These are phyloP conservation scores for Mugil cephalus DNA, from an alignment of 2,113 vertebrate species.

Conservation along the genomic window DNA sequence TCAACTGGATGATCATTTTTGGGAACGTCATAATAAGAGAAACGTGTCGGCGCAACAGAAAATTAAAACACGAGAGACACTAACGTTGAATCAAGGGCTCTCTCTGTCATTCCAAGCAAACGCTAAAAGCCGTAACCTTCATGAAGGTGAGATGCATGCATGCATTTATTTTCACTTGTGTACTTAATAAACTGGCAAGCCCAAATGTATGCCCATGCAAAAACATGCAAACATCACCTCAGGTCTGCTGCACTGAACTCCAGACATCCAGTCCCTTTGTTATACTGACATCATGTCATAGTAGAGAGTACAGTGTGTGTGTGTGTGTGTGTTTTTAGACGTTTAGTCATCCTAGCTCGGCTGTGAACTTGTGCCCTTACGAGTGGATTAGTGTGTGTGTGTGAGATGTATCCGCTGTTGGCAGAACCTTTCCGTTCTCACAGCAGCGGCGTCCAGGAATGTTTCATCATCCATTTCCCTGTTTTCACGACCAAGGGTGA, in stretches of 20 bases:
- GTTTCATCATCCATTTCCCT: slow-evolving; percentile 55
- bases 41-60: too few relatives aligned
- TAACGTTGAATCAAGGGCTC: too few relatives aligned
- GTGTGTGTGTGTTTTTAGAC: slow-evolving; percentile 24
- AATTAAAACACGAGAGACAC: too few relatives aligned
- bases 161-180: too few relatives aligned
- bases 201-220: background rate
- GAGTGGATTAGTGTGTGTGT: slow-evolving; percentile 15
- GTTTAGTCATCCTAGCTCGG: slow-evolving; percentile 16
- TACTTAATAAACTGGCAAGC: too few relatives aligned
- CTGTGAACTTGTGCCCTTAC: slow-evolving; percentile 36
- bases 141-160: too few relatives aligned
- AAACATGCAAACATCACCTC: slow-evolving; percentile 22
- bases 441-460: slow-evolving; percentile 72
- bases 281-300: slow-evolving; percentile 26
- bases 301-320: slow-evolving; percentile 6
- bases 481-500: slow-evolving; percentile 56
- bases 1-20: too few relatives aligned
- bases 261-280: background rate
- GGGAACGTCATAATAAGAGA: too few relatives aligned
- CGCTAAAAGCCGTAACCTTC: too few relatives aligned
- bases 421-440: slow-evolving; percentile 71
- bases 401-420: slow-evolving; percentile 61
- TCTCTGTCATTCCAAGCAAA: too few relatives aligned
- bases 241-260: background rate